phyloP scores from a whole-genome alignment of 2,888 invertebrate genomes.

The Spodoptera exigua region DNA sequence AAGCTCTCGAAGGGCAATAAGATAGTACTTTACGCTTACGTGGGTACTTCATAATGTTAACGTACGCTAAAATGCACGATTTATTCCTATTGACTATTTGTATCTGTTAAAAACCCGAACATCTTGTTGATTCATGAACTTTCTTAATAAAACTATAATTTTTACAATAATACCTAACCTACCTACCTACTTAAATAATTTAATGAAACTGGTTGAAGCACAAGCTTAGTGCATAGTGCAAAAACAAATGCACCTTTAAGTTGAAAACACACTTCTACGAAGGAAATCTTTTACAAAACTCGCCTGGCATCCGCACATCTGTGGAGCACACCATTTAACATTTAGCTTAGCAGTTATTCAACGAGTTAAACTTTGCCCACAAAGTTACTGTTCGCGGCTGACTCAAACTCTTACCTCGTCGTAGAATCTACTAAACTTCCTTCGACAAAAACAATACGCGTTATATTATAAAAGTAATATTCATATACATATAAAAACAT shows the following conservation, averaged over 20 bases:
- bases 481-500: constrained; percentile 2
- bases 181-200: constrained; percentile 1
- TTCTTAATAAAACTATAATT: too few species aligned
- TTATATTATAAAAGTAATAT: constrained; percentile 3
- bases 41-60: too few species aligned
- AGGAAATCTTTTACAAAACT: constrained; percentile 52
- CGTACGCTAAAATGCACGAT: too few species aligned
- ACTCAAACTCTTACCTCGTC: constrained; percentile 57
- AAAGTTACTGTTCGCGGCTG: constrained; percentile 65
- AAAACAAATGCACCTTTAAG: constrained; percentile 24
- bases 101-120: too few species aligned
- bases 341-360: constrained; percentile 74
- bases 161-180: too few species aligned
- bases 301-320: constrained; percentile 56
- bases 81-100: too few species aligned
- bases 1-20: constrained; percentile 59
- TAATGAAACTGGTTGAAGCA: constrained; percentile 15
- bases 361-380: constrained; percentile 67
- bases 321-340: constrained; percentile 61
- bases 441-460: constrained; percentile 18
- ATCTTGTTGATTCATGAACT: constrained; percentile 61
- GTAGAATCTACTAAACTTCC: constrained; percentile 53
- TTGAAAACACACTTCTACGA: constrained; percentile 30
- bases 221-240: constrained; percentile 12
- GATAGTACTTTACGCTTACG: constrained; percentile 31